Evolutionary conservation across 2,888 invertebrate species (phyloP).

Genomic region (Adelognathus sp.): DNA sequence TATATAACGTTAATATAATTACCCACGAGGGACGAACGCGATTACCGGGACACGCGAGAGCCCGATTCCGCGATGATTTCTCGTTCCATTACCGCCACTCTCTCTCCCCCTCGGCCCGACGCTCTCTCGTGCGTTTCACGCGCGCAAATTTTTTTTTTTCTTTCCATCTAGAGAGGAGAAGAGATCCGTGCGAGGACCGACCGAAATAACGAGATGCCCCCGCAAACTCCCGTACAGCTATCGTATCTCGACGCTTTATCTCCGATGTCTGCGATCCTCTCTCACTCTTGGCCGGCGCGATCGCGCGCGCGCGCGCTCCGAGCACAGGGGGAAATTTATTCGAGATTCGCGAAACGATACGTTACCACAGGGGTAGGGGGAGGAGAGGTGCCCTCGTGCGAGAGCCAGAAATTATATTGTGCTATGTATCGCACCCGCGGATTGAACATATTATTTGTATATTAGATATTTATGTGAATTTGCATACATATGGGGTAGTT

Average conservation of each 20-base stretch:
- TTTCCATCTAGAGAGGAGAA: background rate
- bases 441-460: too few relatives aligned
- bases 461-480: too few relatives aligned
- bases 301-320: conserved; percentile 30
- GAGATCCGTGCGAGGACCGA: conserved; percentile 37
- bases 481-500: too few relatives aligned
- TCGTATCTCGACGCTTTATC: conserved; percentile 62
- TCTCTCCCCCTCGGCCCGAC: background rate
- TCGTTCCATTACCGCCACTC: conserved; percentile 56
- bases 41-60: conserved; percentile 61
- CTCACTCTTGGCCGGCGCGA: conserved; percentile 26
- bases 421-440: conserved; percentile 15
- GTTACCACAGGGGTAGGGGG: conserved; percentile 1
- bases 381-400: background rate
- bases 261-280: conserved; percentile 55
- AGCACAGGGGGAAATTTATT: conserved; percentile 46
- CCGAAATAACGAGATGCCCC: conserved; percentile 60
- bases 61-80: conserved; percentile 61
- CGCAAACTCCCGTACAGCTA: conserved; percentile 39
- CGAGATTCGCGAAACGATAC: conserved; percentile 53
- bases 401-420: conserved; percentile 45
- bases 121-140: background rate
- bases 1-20: conserved; percentile 52
- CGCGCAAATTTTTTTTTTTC: background rate
- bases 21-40: conserved; percentile 51